Conservation (phyloP, 30 jellyfish, hydroid and myxozoan species). For the Hydra vulgaris region DNA sequence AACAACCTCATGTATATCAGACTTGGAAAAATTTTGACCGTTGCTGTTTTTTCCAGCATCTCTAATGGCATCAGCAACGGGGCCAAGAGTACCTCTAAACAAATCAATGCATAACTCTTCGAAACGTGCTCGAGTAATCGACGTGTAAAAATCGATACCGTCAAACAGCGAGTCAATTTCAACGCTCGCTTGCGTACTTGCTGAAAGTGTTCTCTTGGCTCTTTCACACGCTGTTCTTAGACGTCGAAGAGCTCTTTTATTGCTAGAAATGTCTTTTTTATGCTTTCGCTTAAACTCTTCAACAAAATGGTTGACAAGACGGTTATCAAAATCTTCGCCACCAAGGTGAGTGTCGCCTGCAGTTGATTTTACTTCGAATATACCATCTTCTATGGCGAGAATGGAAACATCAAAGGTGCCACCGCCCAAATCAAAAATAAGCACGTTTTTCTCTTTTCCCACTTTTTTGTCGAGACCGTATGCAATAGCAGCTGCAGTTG, state of each 20-base stretch:
- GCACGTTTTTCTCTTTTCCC: slow-evolving; percentile 75
- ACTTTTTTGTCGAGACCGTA: slow-evolving; percentile 95
- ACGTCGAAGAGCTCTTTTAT: slow-evolving; percentile 74
- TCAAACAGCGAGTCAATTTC: slow-evolving; percentile 88
- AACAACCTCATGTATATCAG: slow-evolving; percentile 58
- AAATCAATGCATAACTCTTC: slow-evolving; percentile 60
- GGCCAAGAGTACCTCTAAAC: slow-evolving; percentile 49
- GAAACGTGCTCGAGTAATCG: slow-evolving; percentile 79
- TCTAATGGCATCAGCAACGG: slow-evolving; percentile 53
- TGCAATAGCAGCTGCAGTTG: slow-evolving; percentile 99
- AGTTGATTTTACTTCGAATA: slow-evolving; percentile 92
- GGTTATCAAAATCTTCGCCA: slow-evolving; percentile 95
- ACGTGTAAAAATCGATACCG: slow-evolving; percentile 77
- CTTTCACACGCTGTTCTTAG: slow-evolving; percentile 89
- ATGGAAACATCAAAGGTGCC: slow-evolving; percentile 98
- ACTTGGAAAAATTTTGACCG: slow-evolving; percentile 17
- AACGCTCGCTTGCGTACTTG: slow-evolving; percentile 70
- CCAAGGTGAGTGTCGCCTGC: slow-evolving; percentile 97
- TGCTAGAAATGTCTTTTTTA: slow-evolving; percentile 48
- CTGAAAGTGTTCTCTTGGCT: slow-evolving; percentile 89
- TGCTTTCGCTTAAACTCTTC: slow-evolving; percentile 67
- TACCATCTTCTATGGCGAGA: slow-evolving; percentile 91
- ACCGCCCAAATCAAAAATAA: slow-evolving; percentile 97
- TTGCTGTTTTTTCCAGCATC: slow-evolving; percentile 45
- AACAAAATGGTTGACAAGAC: slow-evolving; percentile 42